Evolutionary conservation across 1,140 invertebrate genomes (phyloP), one percentile per base, ranked within the genome.

Genomic region (Saccostrea cuccullata): DNA sequence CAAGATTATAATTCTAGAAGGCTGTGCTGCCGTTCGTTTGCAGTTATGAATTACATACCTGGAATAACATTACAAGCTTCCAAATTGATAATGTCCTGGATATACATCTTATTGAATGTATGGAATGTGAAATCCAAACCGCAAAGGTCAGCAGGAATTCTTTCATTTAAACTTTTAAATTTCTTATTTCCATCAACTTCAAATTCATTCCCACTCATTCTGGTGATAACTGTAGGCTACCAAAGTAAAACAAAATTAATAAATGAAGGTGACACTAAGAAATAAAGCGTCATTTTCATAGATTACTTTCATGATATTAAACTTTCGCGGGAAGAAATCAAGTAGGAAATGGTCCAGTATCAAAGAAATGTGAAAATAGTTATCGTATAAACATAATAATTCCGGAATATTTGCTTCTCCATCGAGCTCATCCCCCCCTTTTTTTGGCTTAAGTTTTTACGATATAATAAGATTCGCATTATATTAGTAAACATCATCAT

Each of bases 41-140:
- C 47, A 47, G 47, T 47, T 5, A 8, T 6, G 40, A 47, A 23
- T 47, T 60, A 20, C 47, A 47, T 84, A 91, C 91, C 91, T 85
- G 89, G 87, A 67, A 89, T 89, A 26, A 84, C 30, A 55, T 89
- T 67, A 85, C 90, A 89, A 9, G 89, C 82, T 55, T 84, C 30
- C 64, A 90, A n/a, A 0, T 20, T 47, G 26, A 92, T 36, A 77
- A 91, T 87, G 84, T 91, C 91, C 55, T 70, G 55, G 5, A 91
- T 89, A 60, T 90, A 91, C 85, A 92, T 82, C 70, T 91, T 92
- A 84, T 90, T 90, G 84, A 86, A 91, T 1, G 87, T 88, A 47
- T 88, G 85, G 58, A 91, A 91, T 56, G 86, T 84, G 40, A 84
- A 90, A 85, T 91, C 89, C n/a, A 92, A 17, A 30, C 70, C 70